Base-by-base conservation (phyloP, 2,888 invertebrate species). In the Drosophila meridiana region DNA sequence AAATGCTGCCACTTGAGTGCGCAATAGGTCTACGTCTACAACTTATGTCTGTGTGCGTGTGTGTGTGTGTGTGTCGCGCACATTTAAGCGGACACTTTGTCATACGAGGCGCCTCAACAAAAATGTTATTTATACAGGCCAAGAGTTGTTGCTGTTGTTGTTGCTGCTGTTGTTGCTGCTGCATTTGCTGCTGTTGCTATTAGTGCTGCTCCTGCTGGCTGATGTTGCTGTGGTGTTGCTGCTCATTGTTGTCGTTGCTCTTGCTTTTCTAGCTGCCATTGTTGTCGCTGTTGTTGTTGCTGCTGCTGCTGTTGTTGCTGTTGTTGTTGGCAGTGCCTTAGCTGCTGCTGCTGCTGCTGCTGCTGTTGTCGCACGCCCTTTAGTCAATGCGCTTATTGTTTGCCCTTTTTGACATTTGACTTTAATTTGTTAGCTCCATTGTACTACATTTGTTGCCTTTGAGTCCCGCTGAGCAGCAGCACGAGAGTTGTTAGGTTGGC, bases 21-120 rank as follows among this genome's bases (percentile, higher is more conserved):
- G 78, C 82, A 77, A 74, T 76, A 52, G 68, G 60, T 59, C 45
- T 66, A 57, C 59, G 64, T 20, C 34, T 69, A 48, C 36, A 26
- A 57, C 56, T 67, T 59, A 62, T 67, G 34, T 67, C 20, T 43
- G 40, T 69, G 38, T 50, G 14, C 55, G 4, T 45, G 42, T 67
- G 64, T 28, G 28, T 71, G 50, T 62, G 70, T 74, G 45, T 72
- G 53, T 72, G 77, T 76, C 77, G 77, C 64, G 65, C 70, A 65
- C 76, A 76, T 85, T 83, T 80, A 85, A 78, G 71, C 83, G 73
- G 78, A 83, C 87, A 87, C 87, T 86, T 87, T 86, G 85, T 86
- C 85, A 86, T 86, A 86, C 76, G 63, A 84, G 85, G 78, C 85
- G 83, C 85, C 81, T 80, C 80, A 83, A 76, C 78, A 76, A 78